Base-by-base conservation (phyloP, 2,113 vertebrate species). In the Rhinolophus sinicus region DNA sequence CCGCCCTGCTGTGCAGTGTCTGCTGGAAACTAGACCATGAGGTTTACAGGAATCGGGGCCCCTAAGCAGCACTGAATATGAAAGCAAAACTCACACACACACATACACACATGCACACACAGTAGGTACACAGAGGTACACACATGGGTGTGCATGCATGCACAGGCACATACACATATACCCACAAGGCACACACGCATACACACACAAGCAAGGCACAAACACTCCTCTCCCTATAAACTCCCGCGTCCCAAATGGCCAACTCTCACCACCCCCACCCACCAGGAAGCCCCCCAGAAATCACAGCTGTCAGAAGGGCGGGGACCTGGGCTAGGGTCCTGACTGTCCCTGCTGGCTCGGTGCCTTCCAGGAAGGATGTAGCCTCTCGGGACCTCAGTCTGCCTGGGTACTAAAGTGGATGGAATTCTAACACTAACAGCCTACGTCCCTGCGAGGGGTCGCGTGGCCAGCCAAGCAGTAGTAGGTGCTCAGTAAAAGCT, bases 41-140 rank as follows among this genome's bases (percentile, higher is more conserved):
- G 96, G 89, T 73, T 98, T 98, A 98, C 98, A 96, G 98, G 98
- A 98, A 98, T 26, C 86, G 24, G 95, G 94, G 90, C 97, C 96
- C 93, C 96, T 97, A 96, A 73, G 80, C 52, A 96, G 94, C 98
- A 97, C 69, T 89, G 93, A 97, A 98, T 97, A 82, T 97, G 97
- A 98, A 98, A 96, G 94, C 89, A 97, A 96, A 98, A 96, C 75
- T 90, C 85, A 95, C 65, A 0, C 0, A 65, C 52, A 62, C 93
- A 97, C 76, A 86, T 65, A 89, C 73, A 82, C 38, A 83, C 78
- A 58, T 24, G 33, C 60, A 30, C 47, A 35, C 50, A 14, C 0
- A 72, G 52, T 54, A 54, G 52, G 52, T 13, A 54, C 47, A 13
- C 33, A 50, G 35, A 35, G 3, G 38, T 11, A 9, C 26, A 33